These are phyloP conservation scores for Stegana nigrithorax DNA, from an alignment of 2,888 invertebrate species.

Conservation along the genomic window DNA sequence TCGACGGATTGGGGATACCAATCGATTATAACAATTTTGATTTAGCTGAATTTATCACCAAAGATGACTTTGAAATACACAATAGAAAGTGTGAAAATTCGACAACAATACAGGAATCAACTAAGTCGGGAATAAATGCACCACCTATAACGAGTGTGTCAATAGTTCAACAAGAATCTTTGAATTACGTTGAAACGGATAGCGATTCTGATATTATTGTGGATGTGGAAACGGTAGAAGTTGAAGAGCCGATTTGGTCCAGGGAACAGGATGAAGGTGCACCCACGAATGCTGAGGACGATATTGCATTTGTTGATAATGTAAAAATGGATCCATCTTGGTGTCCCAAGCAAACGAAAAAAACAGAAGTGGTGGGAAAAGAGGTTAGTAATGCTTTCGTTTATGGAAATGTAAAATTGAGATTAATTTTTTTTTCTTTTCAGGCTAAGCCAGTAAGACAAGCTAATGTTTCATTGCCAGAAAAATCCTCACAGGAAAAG, in stretches of 20 bases:
- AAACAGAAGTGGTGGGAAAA: conserved; percentile 28
- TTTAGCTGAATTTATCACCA: conserved; percentile 66
- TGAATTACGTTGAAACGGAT: conserved; percentile 48
- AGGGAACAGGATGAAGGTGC: background rate
- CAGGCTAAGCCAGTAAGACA: conserved; percentile 21
- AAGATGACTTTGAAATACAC: conserved; percentile 63
- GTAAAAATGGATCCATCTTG: conserved; percentile 64
- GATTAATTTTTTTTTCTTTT: conserved; percentile 15
- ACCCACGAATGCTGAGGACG: conserved; percentile 26
- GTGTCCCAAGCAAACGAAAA: conserved; percentile 53
- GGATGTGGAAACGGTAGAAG: conserved; percentile 67
- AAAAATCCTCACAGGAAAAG: conserved; percentile 38
- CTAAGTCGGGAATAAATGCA: background rate
- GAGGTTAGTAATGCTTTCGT: conserved; percentile 47
- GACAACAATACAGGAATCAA: conserved; percentile 22
- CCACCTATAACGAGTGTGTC: background rate
- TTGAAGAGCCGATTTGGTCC: conserved; percentile 40
- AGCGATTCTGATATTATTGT: conserved; percentile 66
- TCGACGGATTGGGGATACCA: conserved; percentile 56
- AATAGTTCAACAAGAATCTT: conserved; percentile 28
- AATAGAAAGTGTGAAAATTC: no score
- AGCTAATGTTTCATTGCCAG: conserved; percentile 12
- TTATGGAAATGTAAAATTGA: background rate
- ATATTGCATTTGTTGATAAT: conserved; percentile 58
- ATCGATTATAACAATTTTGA: conserved; percentile 65